These are phyloP conservation scores for Otus scops DNA, from an alignment of 2,797 vertebrate genomes.

Conservation along the genomic window DNA sequence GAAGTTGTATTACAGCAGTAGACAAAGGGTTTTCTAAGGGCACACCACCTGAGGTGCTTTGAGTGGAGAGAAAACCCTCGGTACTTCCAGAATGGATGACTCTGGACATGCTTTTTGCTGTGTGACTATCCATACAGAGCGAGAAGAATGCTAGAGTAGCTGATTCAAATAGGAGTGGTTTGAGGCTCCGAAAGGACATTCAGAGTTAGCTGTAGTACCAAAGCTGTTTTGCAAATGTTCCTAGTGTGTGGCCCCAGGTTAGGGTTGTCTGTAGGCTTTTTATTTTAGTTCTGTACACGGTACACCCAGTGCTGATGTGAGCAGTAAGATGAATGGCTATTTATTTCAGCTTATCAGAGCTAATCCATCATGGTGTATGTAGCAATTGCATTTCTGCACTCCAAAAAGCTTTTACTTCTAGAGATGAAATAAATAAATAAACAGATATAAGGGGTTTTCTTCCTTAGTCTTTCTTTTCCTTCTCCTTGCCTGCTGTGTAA, in stretches of 20 bases:
- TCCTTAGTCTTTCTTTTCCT: slow-evolving; percentile 8
- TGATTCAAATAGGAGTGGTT: neutral
- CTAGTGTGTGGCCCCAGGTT: slow-evolving; percentile 1
- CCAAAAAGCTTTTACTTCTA: slow-evolving; percentile 53
- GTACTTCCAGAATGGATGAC: neutral
- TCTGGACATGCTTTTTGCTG: neutral
- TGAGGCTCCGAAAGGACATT: neutral
- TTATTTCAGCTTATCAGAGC: slow-evolving; percentile 58
- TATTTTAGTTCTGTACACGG: neutral
- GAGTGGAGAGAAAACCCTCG: neutral
- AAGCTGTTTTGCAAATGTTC: slow-evolving; percentile 1
- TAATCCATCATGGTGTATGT: slow-evolving; percentile 69
- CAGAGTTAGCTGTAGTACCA: neutral
- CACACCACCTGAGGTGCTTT: neutral
- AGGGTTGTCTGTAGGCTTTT: neutral
- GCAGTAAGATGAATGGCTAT: slow-evolving; percentile 67
- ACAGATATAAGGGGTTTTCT: slow-evolving; percentile 26
- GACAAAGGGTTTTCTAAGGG: neutral
- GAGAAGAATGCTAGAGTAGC: neutral
- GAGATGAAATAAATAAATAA: slow-evolving; percentile 72
- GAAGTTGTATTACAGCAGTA: neutral
- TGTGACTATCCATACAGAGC: neutral
- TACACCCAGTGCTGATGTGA: neutral
- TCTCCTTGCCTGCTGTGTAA: neutral
- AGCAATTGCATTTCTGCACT: slow-evolving; percentile 54